Evolutionary conservation across 2,797 vertebrate genomes (phyloP), one percentile per base, ranked within the genome.

Genomic region (Chromobotia macracanthus): DNA sequence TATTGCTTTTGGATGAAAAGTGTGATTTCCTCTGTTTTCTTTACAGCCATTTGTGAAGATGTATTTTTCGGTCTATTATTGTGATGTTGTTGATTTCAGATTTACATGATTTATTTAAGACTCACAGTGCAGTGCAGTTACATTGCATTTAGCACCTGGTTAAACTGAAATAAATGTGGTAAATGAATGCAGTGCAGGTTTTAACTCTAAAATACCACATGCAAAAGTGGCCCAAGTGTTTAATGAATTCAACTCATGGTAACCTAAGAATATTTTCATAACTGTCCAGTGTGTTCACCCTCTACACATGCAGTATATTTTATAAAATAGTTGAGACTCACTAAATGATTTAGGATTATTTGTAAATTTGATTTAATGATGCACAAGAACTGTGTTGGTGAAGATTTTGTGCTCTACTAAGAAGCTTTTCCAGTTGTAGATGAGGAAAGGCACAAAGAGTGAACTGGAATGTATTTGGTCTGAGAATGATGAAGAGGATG

Each of bases 401-500:
- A 18, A 63, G 60, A 63, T 64, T 64, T 66, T 60, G 55, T 35
- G 65, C 53, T 69, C 9, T 12, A 69, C 38, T 68, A 15, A 46
- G 18, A 65, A 66, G 50, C n/a, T 46, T 71, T 61, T 41, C 55
- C 55, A 75, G 28, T 25, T 51, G 18, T n/a, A 72, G 56, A 61
- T 41, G 75, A 66, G 41, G 70, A 70, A 60, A 55, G 50, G 31
- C 48, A 64, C 48, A 60, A 50, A n/a, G 68, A 64, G 31, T 61
- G 64, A 35, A 67, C 53, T 56, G 53, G 50, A 80, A 75, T 80
- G 65, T 70, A 53, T 80, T 75, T 75, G 79, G 79, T 75, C 51
- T 75, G 72, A 70, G 48, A 80, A 72, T 71, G 72, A 82, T 74
- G 58, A 82, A 78, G 80, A 63, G 48, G 50, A 84, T 80, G 83